Base-by-base conservation (phyloP, 2,888 invertebrate species). In the Pasiphila rectangulata region DNA sequence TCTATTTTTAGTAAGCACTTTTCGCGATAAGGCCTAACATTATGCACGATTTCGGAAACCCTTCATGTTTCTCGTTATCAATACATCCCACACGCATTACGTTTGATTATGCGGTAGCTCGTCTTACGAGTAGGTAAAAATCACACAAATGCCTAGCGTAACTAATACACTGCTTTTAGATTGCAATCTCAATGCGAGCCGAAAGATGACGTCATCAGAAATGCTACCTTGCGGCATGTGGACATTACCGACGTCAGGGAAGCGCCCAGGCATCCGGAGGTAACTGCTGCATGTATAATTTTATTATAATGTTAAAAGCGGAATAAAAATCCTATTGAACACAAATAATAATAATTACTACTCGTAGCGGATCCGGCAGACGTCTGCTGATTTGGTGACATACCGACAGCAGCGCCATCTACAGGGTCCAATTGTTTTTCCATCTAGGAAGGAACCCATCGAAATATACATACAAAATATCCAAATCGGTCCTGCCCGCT, bases 171-270 rank as follows among this genome's bases (percentile, higher is more conserved):
- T 61, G 50, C 49, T 64, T 63, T 70, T 61, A 85, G 84, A 58
- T 67, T 67, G 43, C 67, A 50, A 47, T 78, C 84, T 16, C 77
- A 79, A 49, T 86, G 85, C 53, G 72, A 58, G 23, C 34, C 62
- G 13, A 70, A 62, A 45, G 60, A 64, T 46, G 74, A 73, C 10
- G 51, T 51, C 32, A 54, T 75, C 27, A 64, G 67, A 45, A 86
- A 86, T 57, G 66, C 63, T 40, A 79, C 77, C 36, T 62, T 81
- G 16, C 57, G 54, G 35, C 78, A 75, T 41, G 73, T 64, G 25
- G 81, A 83, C 57, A 77, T 79, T 13, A 57, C 80, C 10, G 76
- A 84, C 51, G 77, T 85, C 12, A 72, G 80, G 43, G 73, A 82
- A 55, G 79, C 77, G 17, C 82, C 81, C 6, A 72, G 81, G 30